phyloP scores from a whole-genome alignment of 2,113 vertebrate species.

The Paedocypris sp. region DNA sequence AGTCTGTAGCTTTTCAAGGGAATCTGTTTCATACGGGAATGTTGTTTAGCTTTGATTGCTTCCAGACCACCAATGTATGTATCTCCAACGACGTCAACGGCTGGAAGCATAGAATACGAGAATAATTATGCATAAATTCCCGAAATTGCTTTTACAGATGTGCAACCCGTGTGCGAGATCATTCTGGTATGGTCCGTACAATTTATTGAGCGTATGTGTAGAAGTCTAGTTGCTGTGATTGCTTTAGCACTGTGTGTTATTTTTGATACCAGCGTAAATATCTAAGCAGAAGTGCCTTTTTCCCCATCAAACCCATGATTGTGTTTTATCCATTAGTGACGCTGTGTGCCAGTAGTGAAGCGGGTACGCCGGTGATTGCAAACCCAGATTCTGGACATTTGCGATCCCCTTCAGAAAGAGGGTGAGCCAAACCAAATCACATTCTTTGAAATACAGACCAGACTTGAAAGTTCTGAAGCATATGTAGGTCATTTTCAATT shows the following conservation, averaged over 20 bases:
- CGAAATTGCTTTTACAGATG: not conserved
- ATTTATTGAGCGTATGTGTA: too few relatives aligned
- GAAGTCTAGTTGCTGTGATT: too few relatives aligned
- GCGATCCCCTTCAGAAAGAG: not conserved
- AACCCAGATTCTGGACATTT: constrained; percentile 13
- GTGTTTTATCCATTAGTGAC: constrained; percentile 24
- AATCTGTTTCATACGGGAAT: constrained; percentile 1
- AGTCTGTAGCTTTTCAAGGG: constrained; percentile 12
- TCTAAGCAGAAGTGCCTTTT: too few relatives aligned
- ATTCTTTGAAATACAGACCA: constrained; percentile 3
- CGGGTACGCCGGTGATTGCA: constrained; percentile 17
- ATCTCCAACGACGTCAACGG: constrained; percentile 2
- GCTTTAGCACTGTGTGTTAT: too few relatives aligned
- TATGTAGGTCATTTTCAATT: constrained; percentile 9
- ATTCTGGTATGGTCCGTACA: too few relatives aligned
- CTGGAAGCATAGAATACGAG: not conserved
- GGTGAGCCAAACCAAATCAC: constrained; percentile 1
- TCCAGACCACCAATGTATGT: constrained; percentile 19
- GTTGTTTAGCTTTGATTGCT: constrained; percentile 23
- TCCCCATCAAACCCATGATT: not conserved
- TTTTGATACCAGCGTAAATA: too few relatives aligned
- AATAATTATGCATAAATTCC: not conserved
- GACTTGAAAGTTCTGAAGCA: constrained; percentile 7
- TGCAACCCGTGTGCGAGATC: too few relatives aligned
- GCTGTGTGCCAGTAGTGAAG: not conserved